Base-by-base conservation (phyloP, 2,888 invertebrate species). In the Dasysyrphus albostriatus region DNA sequence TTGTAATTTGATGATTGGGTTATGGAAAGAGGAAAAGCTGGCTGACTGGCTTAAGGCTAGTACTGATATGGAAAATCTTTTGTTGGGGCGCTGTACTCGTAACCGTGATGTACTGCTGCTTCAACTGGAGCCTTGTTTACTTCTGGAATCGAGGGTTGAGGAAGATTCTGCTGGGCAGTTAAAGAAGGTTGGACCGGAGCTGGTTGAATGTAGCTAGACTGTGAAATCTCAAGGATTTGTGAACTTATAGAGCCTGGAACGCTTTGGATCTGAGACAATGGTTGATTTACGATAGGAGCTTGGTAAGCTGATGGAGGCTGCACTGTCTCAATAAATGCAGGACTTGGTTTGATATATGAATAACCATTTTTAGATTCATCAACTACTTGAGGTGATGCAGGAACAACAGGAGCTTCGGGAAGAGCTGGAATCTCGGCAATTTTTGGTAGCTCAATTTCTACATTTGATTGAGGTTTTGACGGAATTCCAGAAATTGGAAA, bases 341-440 rank as follows among this genome's bases (percentile, higher is more conserved):
- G 0, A 32, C 5, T 12, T 29, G 32, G 49, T 37, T 8, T 32
- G 2, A 58, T 37, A n/a, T 74, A 78, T 8, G 10, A 10, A 10
- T 78, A 70, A 24, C 61, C 61, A 59, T 29, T 54, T 5, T 39
- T 54, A 9, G 51, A 9, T 49, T 56, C 39, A 32, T 58, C 49
- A 10, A 67, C 16, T 19, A 44, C 37, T 54, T 70, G 70, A 61
- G 29, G 16, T n/a, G 39, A 5, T 9, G 77, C 37, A 1, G 39
- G 73, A n/a, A 2, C 39, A 37, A 39, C 39, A 12, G 75, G 75
- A 14, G 39, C 54, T 49, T 44, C 81, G 0, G 81, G 75, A n/a
- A 81, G 51, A 5, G 24, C 14, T 39, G 75, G 80, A n/a, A 61
- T 39, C 5, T 59, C 77, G 37, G 29, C 10, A 1, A 59, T 10